Conservation (phyloP, 2,888 invertebrate genomes). For the Aproaerema taeniolella region DNA sequence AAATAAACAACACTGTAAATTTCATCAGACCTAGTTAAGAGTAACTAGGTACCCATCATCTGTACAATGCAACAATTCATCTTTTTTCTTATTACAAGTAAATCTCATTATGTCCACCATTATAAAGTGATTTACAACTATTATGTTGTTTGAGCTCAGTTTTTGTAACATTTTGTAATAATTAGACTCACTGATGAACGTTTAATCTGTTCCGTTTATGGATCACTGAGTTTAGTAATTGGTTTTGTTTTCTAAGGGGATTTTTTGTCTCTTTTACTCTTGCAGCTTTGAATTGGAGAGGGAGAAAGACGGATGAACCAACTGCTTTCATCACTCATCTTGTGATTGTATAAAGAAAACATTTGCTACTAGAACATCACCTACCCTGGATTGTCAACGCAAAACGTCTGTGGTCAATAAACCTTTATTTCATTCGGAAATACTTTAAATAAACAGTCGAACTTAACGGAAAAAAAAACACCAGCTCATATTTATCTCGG, state of each 20-base stretch:
- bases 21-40: too few relatives aligned
- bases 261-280: too few relatives aligned
- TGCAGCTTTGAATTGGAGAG: too few relatives aligned
- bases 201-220: neutral
- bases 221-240: neutral
- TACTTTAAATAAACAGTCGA: neutral
- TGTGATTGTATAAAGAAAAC: too few relatives aligned
- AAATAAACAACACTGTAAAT: too few relatives aligned
- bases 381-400: too few relatives aligned
- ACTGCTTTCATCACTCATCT: too few relatives aligned
- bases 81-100: conserved; percentile 2
- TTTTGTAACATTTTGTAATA: conserved; percentile 1
- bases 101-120: conserved; percentile 2
- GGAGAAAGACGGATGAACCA: too few relatives aligned
- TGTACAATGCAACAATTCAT: neutral
- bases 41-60: too few relatives aligned
- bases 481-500: conserved; percentile 2
- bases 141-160: neutral
- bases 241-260: neutral
- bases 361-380: too few relatives aligned
- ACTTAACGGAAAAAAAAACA: neutral
- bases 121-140: conserved; percentile 4
- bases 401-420: too few relatives aligned
- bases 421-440: too few relatives aligned
- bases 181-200: conserved; percentile 1